Conservation (phyloP, 2,797 vertebrate genomes). For the Periparus ater region DNA sequence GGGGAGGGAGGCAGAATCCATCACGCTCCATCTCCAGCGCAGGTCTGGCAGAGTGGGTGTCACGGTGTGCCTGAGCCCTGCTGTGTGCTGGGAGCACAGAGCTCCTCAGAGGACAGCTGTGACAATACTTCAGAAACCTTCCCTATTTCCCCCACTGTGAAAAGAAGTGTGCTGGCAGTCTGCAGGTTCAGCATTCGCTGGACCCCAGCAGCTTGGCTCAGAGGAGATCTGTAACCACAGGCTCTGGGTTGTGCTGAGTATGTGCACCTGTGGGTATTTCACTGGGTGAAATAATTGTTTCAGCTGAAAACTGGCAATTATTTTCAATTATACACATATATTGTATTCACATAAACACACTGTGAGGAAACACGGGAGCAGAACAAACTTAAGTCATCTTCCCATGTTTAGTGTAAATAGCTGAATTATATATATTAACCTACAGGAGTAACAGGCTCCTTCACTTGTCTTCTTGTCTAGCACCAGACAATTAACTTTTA, state of each 20-base stretch:
- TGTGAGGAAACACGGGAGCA: neutral
- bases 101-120: neutral
- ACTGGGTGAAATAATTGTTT: neutral
- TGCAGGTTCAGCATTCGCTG: neutral
- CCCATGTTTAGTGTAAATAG: neutral
- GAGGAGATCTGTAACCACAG: neutral
- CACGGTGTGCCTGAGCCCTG: neutral
- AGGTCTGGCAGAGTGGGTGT: neutral
- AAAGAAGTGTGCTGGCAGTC: neutral
- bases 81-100: neutral
- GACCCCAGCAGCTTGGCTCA: slow-evolving; percentile 1
- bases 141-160: neutral
- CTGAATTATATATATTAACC: neutral
- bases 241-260: neutral
- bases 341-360: neutral
- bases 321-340: neutral
- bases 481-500: neutral
- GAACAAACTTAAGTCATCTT: neutral
- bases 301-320: slow-evolving; percentile 17
- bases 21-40: neutral
- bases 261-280: neutral
- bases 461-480: neutral
- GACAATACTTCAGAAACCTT: neutral
- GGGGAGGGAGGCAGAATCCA: neutral
- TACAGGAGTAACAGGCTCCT: neutral